Evolutionary conservation across 2,113 vertebrate genomes (phyloP), one percentile per base, ranked within the genome.

Genomic region (Onychorhynchus coronatus): DNA sequence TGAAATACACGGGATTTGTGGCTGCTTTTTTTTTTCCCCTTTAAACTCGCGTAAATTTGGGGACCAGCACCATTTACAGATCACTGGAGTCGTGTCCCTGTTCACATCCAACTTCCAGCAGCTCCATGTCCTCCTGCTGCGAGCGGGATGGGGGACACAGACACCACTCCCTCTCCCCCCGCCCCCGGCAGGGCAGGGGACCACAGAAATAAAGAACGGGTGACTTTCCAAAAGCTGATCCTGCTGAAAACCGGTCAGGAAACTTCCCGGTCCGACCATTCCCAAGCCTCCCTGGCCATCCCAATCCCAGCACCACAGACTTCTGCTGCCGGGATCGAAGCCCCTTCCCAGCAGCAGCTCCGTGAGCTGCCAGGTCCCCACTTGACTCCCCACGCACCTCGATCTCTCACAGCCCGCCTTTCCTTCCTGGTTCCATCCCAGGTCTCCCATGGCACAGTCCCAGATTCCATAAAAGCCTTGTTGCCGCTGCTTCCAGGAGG

Each of bases 1-100:
- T 30, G 47, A 63, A 62, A 72, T 5, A 16, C 6, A 30, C 1
- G 11, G 15, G 11, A 0, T 44, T 31, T 63, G 28, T 15, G 1
- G 3, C 8, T 5, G 0, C 1, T 35, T 35, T 46, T 5, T 33
- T 12, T 5, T 50, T 9, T 9, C 5, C 8, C 25, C 41, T 72
- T 46, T 8, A 39, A 85, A 37, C 4, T 15, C 58, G n/a, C 18
- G 42, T 27, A 20, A 52, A 19, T 58, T 22, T 5, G 33, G 35
- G 12, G 46, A 53, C 6, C 5, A 30, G 24, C 42, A 31, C 16
- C 7, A 2, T 12, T 41, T 74, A 35, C 85, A 37, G 30, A 28
- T 39, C 63, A 50, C 31, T 13, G 12, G 42, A 7, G 35, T 11
- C 30, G 11, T 6, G 4, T 24, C 39, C 52, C 37, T 47, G 62